Conservation (phyloP, 2,797 vertebrate genomes). For the Triplophysa bombifrons region DNA sequence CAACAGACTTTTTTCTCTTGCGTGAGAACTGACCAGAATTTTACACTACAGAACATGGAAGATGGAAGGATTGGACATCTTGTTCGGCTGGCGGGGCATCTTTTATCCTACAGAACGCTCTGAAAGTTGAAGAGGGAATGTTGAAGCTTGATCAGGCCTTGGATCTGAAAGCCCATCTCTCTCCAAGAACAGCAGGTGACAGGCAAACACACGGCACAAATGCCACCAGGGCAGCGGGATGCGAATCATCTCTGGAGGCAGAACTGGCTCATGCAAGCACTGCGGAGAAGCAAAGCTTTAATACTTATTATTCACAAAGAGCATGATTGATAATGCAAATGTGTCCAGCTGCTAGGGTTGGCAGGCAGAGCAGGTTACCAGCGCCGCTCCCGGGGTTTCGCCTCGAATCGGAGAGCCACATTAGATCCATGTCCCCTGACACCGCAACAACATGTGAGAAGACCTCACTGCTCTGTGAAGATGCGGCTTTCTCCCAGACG, state of each 20-base stretch:
- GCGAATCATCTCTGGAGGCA: constrained; percentile 80
- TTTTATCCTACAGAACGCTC: constrained; percentile 23
- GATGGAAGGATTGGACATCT: constrained; percentile 9
- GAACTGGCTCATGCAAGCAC: constrained; percentile 75
- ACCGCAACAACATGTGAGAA: constrained; percentile 25
- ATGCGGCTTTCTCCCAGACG: constrained; percentile 62
- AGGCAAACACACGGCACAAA: constrained; percentile 74
- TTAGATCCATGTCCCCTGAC: constrained; percentile 45
- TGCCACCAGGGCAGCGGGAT: constrained; percentile 76
- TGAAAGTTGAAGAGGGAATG: constrained; percentile 41
- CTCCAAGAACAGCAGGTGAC: constrained; percentile 73
- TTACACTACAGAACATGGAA: neutral
- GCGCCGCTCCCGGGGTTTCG: constrained; percentile 16
- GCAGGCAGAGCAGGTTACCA: constrained; percentile 47
- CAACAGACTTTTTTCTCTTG: constrained; percentile 17
- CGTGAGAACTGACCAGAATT: constrained; percentile 39
- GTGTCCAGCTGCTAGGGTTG: constrained; percentile 59
- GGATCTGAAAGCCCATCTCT: constrained; percentile 43
- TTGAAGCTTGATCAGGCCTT: constrained; percentile 28
- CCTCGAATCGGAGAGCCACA: constrained; percentile 41
- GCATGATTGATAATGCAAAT: constrained; percentile 81
- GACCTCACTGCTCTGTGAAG: constrained; percentile 15
- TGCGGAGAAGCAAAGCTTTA: constrained; percentile 67
- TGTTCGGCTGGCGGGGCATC: neutral
- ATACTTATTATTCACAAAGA: constrained; percentile 83